Conservation (phyloP, 2,113 vertebrate species). For the Melospiza georgiana region DNA sequence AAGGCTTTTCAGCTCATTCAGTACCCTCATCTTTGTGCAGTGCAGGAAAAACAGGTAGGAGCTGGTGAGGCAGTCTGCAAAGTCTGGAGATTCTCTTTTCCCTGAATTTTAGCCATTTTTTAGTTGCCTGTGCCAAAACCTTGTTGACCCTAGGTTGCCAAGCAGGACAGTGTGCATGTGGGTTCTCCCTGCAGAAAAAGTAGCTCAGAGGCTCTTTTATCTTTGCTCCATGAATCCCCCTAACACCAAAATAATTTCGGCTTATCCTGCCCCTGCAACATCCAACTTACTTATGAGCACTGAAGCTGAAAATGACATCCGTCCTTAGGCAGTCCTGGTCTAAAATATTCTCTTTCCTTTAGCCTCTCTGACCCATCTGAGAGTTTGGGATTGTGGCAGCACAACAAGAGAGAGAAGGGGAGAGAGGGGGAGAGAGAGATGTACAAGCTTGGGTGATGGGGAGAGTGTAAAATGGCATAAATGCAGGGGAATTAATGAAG, state of each 20-base stretch:
- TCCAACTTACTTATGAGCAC: background rate
- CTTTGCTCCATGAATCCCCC: background rate
- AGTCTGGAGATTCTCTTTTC: background rate
- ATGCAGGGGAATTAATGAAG: background rate
- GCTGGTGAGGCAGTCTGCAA: background rate
- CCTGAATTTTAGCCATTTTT: background rate
- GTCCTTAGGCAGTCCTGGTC: background rate
- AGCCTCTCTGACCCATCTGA: background rate
- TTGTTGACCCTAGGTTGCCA: background rate
- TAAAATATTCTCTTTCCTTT: background rate
- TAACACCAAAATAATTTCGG: background rate
- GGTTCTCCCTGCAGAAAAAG: background rate
- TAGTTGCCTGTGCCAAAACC: background rate
- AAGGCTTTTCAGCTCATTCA: background rate
- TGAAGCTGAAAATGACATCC: background rate
- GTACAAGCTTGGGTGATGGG: accelerated
- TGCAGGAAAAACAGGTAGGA: background rate
- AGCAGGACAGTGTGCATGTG: background rate
- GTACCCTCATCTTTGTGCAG: background rate
- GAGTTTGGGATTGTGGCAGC: background rate
- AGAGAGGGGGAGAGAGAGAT: background rate
- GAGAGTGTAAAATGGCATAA: background rate
- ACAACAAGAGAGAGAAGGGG: accelerated
- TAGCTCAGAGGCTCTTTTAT: background rate
- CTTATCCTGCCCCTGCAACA: background rate